Base-by-base conservation (phyloP, 2,113 vertebrate species). In the Plectropomus leopardus region DNA sequence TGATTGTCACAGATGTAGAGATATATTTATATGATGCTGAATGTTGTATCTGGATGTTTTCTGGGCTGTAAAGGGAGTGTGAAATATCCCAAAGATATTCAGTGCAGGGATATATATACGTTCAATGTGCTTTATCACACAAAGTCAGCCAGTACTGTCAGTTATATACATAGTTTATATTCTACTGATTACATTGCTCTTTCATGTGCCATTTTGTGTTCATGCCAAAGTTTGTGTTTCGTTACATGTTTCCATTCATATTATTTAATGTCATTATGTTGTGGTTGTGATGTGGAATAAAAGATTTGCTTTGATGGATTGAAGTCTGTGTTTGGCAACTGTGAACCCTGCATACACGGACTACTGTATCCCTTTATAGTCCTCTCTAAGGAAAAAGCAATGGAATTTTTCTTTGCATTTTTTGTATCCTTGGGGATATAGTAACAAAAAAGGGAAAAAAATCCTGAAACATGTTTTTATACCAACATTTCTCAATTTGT, bases 21-120 rank as follows among this genome's bases (percentile, higher is more conserved):
- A 92, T 93, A 89, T 94, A 94, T 94, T 94, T 92, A 94, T 92
- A 89, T 86, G 83, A 91, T 90, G 83, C 84, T 89, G 88, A 93
- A 89, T 76, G 76, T 76, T 82, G 80, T 70, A 55, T 32, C 67
- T 80, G 72, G 82, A 76, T 78, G 68, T 70, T 55, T 79, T 24
- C 51, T 40, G 61, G 73, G 74, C 40, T 78, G 51, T 58, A 57
- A 53, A 54, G 58, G 76, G 59, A 57, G 45, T 79, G 82, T 88
- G 73, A 86, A 78, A 78, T 89, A 77, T 92, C 87, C 90, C 85
- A 90, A 90, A 89, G 78, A 90, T 74, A 30, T 14, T 60, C 14
- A 42, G 45, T 65, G 80, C 86, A 84, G 75, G 84, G 85, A 89
- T 88, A 83, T 70, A 89, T 88, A 83, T 70, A 47, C 61, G 5